Evolutionary conservation across 2,888 invertebrate species (phyloP), one percentile per base, ranked within the genome.

Genomic region (Sialis fuliginosa): DNA sequence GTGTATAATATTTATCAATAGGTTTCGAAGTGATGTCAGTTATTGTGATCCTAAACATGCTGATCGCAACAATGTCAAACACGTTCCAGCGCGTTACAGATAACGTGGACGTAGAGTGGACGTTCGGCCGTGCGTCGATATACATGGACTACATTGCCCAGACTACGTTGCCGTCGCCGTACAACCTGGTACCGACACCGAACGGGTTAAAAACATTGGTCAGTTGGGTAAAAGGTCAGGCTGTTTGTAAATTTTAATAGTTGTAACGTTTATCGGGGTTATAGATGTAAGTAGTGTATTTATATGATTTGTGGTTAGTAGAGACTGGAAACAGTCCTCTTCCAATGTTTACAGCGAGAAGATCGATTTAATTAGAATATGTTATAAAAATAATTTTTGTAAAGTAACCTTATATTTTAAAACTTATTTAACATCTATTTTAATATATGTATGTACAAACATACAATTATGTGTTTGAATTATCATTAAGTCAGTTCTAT

Each of bases 51-150:
- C 63, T 84, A 52, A 85, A 84, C 61, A 84, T 84, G 84, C 63
- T 79, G 49, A 81, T 83, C 55, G 84, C 83, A n/a, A 81, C 82
- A 13, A 82, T 84, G 81, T 77, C 81, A 2, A 79, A 81, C 53
- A 81, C 82, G 0, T 81, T 80, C 57, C 79, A 80, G 60, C 71
- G 75, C 54, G 78, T 84, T 39, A 72, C 70, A 12, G 75, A 78
- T 52, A 79, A 79, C 56, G 70, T 77, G 41, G 77, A 79, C 53
- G 74, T 77, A 4, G 84, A 84, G 56, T 85, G 84, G 84, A 81
- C 79, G 30, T 84, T 81, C 57, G 80, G 79, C 1, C 74, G 80
- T 54, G 81, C 81, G 10, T 75, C 80, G 59, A 74, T 82, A 47
- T 84, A 82, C 68, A 63, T 83, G 53, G 75, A 79, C 57, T 81